phyloP scores from a whole-genome alignment of 2,888 invertebrate genomes.

The Adela reaumurella region DNA sequence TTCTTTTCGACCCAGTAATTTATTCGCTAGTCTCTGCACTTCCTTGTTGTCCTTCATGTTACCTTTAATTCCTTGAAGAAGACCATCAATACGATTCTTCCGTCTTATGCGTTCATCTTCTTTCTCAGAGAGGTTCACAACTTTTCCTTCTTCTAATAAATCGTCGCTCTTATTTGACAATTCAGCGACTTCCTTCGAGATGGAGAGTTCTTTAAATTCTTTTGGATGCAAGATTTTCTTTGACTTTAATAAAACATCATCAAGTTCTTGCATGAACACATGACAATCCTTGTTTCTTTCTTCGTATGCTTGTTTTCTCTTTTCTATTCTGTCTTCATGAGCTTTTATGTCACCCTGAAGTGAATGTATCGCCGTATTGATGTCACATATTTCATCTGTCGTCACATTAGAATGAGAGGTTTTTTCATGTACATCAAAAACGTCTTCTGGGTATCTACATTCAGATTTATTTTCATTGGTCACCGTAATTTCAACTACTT shows the following conservation, averaged over 20 bases:
- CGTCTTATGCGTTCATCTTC: slow-evolving; percentile 10
- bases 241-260: slow-evolving; percentile 35
- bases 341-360: slow-evolving; percentile 32
- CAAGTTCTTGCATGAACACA: slow-evolving; percentile 39
- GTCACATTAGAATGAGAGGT: slow-evolving; percentile 6
- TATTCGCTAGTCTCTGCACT: slow-evolving; percentile 35
- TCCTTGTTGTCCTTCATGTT: slow-evolving; percentile 47
- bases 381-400: slow-evolving; percentile 30
- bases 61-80: slow-evolving; percentile 38
- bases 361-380: slow-evolving; percentile 32
- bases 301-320: slow-evolving; percentile 33
- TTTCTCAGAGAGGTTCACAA: no score
- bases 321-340: slow-evolving; percentile 36
- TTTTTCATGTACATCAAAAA: slow-evolving; percentile 7
- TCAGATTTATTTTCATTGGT: no score
- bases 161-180: no score
- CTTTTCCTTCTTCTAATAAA: no score
- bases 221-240: slow-evolving; percentile 32
- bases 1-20: slow-evolving; percentile 33
- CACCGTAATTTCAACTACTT: no score
- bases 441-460: slow-evolving; percentile 4
- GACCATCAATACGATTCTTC: slow-evolving; percentile 29
- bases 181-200: no score
- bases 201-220: slow-evolving; percentile 3
- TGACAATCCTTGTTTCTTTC: slow-evolving; percentile 34